These are phyloP conservation scores for Apotomis capreana DNA, from an alignment of 2,888 invertebrate species.

Conservation along the genomic window DNA sequence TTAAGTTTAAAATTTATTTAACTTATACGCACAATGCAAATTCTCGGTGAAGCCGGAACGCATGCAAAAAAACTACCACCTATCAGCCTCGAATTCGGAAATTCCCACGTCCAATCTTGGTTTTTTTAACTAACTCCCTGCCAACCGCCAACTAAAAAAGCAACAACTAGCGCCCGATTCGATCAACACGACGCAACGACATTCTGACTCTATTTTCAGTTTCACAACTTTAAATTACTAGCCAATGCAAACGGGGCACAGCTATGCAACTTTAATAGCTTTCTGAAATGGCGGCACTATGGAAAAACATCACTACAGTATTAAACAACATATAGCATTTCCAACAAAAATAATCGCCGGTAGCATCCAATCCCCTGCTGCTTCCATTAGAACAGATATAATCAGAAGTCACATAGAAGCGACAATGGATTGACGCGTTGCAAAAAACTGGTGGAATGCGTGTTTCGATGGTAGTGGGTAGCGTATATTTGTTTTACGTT, in stretches of 20 bases:
- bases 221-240: slow-evolving; percentile 41
- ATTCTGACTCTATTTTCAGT: slow-evolving; percentile 33
- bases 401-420: background rate
- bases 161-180: slow-evolving; percentile 22
- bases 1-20: too few relatives aligned
- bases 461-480: background rate
- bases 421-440: slow-evolving; percentile 1
- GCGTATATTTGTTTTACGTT: slow-evolving; percentile 40
- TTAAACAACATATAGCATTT: slow-evolving; percentile 23
- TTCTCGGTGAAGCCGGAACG: too few relatives aligned
- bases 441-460: background rate
- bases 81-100: slow-evolving; percentile 8
- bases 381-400: background rate
- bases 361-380: background rate
- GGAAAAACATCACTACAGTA: slow-evolving; percentile 37
- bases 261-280: slow-evolving; percentile 41
- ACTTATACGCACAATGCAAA: too few relatives aligned
- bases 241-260: slow-evolving; percentile 34
- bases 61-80: background rate
- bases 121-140: slow-evolving; percentile 10
- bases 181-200: slow-evolving; percentile 37
- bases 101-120: background rate
- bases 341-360: background rate
- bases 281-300: slow-evolving; percentile 37
- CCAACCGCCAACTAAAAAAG: slow-evolving; percentile 15